Evolutionary conservation across 2,113 vertebrate genomes (phyloP).

Genomic region (Sigmodon hispidus): DNA sequence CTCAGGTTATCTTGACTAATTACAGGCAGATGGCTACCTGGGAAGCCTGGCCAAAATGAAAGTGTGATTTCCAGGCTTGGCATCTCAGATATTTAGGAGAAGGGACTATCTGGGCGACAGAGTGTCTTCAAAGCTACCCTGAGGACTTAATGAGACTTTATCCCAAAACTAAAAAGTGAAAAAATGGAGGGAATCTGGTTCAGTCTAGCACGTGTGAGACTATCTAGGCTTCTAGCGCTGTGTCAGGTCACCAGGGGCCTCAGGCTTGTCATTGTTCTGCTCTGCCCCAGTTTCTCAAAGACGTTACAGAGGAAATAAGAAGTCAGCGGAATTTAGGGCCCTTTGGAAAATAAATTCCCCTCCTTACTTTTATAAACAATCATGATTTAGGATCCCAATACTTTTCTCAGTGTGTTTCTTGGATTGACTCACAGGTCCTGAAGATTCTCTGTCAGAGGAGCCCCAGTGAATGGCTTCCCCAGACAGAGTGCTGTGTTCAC

Average conservation of each 20-base stretch:
- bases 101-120: neutral
- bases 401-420: conserved; percentile 5
- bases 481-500: conserved; percentile 81
- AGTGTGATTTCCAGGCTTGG: neutral
- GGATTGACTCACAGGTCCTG: conserved; percentile 87
- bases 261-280: neutral
- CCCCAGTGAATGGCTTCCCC: conserved; percentile 84
- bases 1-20: neutral
- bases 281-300: neutral
- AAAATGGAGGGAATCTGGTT: neutral
- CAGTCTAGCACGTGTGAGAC: neutral
- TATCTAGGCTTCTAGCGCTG: neutral
- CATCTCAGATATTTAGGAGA: neutral
- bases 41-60: neutral
- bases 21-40: neutral
- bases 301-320: neutral
- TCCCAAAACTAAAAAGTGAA: neutral
- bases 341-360: conserved; percentile 11
- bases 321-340: neutral
- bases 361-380: neutral
- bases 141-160: neutral
- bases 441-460: conserved; percentile 87
- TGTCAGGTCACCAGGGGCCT: neutral
- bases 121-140: neutral
- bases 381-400: conserved; percentile 1